Percentiles rank a stretch among this genome's conserved stretches.
Evolutionary conservation across 2,113 vertebrate genomes (phyloP).

Genomic region (Saguinus midas): DNA sequence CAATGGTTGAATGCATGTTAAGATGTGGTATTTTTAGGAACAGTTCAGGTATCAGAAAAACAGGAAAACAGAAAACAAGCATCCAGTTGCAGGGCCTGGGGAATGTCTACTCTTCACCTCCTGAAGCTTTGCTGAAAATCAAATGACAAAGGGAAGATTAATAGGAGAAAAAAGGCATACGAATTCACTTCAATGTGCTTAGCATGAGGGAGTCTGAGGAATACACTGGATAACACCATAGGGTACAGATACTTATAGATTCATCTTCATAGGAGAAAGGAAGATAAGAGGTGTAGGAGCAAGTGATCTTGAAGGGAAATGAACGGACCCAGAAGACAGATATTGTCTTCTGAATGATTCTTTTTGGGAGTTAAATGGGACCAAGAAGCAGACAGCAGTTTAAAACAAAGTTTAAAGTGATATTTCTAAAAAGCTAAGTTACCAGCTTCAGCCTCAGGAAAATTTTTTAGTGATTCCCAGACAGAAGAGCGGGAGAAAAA

Average conservation of each 20-base stretch:
- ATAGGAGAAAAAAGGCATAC: background rate
- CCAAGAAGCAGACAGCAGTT: background rate
- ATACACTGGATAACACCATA: background rate
- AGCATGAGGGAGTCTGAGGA: background rate
- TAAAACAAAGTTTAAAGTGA: background rate
- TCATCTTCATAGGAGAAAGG: background rate
- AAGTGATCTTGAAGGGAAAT: background rate
- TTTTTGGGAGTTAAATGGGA: background rate
- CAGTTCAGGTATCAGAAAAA: background rate
- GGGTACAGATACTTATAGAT: background rate
- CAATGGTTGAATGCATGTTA: fast-evolving
- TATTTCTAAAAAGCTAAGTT: background rate
- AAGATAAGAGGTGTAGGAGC: background rate
- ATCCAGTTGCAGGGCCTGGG: background rate
- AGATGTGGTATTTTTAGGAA: too few species aligned
- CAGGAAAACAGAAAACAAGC: background rate
- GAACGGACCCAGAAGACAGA: background rate
- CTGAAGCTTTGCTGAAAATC: background rate
- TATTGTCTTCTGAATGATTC: background rate
- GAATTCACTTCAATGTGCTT: background rate
- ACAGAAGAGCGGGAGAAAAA: background rate
- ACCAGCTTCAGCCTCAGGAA: background rate
- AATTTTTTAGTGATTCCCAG: background rate
- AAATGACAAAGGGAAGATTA: background rate
- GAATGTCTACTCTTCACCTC: background rate